Evolutionary conservation across 2,888 invertebrate species (phyloP), one percentile per base, ranked within the genome.

Genomic region (Callosobruchus maculatus): DNA sequence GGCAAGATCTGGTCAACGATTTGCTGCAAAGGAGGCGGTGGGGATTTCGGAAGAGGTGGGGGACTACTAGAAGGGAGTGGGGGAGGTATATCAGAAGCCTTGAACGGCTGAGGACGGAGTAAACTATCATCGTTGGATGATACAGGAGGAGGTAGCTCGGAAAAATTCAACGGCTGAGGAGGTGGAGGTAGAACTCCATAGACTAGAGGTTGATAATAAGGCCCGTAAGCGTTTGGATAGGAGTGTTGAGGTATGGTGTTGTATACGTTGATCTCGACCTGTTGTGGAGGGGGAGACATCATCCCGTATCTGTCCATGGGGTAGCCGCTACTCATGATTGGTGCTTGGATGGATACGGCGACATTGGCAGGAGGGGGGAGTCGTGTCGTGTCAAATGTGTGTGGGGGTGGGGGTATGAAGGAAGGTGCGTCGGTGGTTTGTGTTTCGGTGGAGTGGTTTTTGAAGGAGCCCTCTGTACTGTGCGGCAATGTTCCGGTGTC

Each of bases 231-330:
- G 9, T 21, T 68, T 5, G 3, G 22, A 21, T 21, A 21, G 0
- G 21, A 9, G 20, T 68, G 21, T 66, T 74, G 76, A 7, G 79
- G 76, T 20, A 75, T 70, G 21, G 78, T 81, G 68, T 49, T 82
- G 72, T 78, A 81, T 68, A 82, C 79, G 67, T 82, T 82, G 26
- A 82, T 82, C 70, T 81, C 81, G 70, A 78, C 76, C 72, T 80
- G 81, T 70, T 77, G 76, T n/a, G 75, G 74, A n/a, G 72, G 75
- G 21, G 70, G 67, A 26, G 73, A 31, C 9, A 75, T 73, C 21
- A 77, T 69, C 2, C 78, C 75, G 75, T 77, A 77, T 30, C 74
- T 72, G 68, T 76, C 79, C 31, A 74, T 1, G 9, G 74, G 70
- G 66, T 74, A 49, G 20, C 72, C 75, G 67, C 69, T 76, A n/a